Base-by-base conservation (phyloP, 2,113 vertebrate genomes). In the Columba livia region DNA sequence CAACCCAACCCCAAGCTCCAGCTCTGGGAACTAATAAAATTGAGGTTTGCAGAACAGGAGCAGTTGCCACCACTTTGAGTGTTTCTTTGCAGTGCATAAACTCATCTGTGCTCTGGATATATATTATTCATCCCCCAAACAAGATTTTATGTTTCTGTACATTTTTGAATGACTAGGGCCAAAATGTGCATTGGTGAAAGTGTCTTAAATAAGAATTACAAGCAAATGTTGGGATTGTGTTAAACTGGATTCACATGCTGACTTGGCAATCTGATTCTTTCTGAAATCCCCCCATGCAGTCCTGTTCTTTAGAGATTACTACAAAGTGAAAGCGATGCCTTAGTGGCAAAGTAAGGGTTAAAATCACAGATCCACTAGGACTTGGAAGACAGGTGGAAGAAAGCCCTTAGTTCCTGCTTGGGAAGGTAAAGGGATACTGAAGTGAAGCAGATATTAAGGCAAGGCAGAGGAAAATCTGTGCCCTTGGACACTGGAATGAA, bases 81-180 rank as follows among this genome's bases (percentile, higher is more conserved):
- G n/a, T 5, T 62, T 47, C 38, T 53, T 77, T 4, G 28, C 47
- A 15, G 56, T 2, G 26, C 6, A 36, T 47, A 26, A 61, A 6
- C 34, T 61, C 82, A 28, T 62, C 79, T 18, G 38, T 4, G 2
- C 82, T 57, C 78, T 81, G 78, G 73, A 32, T 51, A 14, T 20
- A 12, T 0, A 25, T 78, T 60, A 19, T 60, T 16, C 2, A 1
- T 10, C 1, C 8, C 32, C 34, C 20, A 57, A 47, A 11, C 29
- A 29, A n/a, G 47, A 38, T 11, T 29, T 2, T 3, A 20, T 19
- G 40, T 56, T 78, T 31, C 69, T 1, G 3, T 18, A 40, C 7
- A 3, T 20, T 38, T 67, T 47, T 38, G 34, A 78, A 47, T 25
- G 54, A 20, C 40, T 17, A 34, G 15, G 40, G n/a, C 53, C 21